These are phyloP conservation scores for Microhierax caerulescens DNA, from an alignment of 2,797 vertebrate genomes.

Conservation along the genomic window DNA sequence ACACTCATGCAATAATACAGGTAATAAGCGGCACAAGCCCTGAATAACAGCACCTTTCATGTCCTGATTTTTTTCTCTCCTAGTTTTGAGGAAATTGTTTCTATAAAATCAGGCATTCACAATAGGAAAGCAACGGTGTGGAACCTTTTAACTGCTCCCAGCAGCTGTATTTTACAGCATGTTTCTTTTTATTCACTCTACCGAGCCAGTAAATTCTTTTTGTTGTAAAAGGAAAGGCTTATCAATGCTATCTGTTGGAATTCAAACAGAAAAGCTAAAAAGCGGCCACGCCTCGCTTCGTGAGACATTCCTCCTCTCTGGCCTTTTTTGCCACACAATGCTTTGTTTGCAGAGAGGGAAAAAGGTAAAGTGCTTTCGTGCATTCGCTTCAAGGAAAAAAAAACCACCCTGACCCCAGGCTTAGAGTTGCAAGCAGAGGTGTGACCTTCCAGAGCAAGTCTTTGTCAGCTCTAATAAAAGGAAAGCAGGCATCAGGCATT, in stretches of 20 bases:
- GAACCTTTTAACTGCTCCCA: neutral
- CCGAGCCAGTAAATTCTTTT: neutral
- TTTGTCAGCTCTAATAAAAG: neutral
- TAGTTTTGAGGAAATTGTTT: neutral
- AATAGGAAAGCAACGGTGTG: neutral
- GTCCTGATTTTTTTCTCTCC: neutral
- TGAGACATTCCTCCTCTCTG: neutral
- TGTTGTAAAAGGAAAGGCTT: neutral
- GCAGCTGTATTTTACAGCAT: neutral
- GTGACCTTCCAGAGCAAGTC: neutral
- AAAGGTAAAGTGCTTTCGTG: neutral
- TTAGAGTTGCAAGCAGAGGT: neutral
- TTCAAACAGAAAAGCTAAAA: neutral
- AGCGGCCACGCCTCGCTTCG: neutral
- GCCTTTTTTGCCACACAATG: neutral
- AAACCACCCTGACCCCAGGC: fast-evolving
- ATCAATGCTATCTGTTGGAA: neutral
- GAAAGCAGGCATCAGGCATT: neutral
- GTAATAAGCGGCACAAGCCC: neutral
- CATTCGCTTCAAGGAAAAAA: neutral
- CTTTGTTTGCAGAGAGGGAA: neutral
- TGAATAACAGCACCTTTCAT: neutral
- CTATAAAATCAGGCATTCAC: neutral
- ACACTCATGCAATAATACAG: neutral
- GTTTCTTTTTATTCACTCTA: neutral